These are phyloP conservation scores for Drosophila neotestacea DNA, from an alignment of 2,888 invertebrate genomes.

Conservation along the genomic window DNA sequence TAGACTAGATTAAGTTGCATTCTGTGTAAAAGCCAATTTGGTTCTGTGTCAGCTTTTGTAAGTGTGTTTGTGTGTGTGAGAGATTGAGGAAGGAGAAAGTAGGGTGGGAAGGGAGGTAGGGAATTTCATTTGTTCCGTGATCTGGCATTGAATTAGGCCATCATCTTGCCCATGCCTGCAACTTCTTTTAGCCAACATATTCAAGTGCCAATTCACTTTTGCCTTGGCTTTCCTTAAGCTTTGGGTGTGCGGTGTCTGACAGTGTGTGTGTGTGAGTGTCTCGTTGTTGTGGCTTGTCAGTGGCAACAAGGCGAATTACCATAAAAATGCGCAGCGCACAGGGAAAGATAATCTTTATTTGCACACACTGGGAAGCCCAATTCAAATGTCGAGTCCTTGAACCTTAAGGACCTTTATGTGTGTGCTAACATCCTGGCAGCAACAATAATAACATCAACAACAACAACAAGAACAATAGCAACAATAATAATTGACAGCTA, in stretches of 20 bases:
- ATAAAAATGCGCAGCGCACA: constrained; percentile 71
- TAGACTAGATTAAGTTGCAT: constrained; percentile 20
- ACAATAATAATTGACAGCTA: constrained; percentile 37
- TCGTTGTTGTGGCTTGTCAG: constrained; percentile 28
- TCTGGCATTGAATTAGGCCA: constrained; percentile 67
- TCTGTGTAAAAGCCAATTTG: constrained; percentile 14
- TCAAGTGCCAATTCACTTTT: constrained; percentile 63
- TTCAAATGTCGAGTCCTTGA: constrained; percentile 73
- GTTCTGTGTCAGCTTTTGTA: background rate
- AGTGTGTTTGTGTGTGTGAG: background rate
- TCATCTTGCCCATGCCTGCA: constrained; percentile 12
- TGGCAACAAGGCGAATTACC: constrained; percentile 65
- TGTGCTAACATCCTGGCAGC: background rate
- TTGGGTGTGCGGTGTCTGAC: constrained; percentile 4
- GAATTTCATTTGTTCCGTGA: constrained; percentile 42
- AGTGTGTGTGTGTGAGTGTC: constrained; percentile 2
- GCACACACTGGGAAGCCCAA: constrained; percentile 44
- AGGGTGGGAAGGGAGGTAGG: background rate
- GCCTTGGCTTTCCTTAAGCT: constrained; percentile 28
- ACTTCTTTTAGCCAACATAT: constrained; percentile 24
- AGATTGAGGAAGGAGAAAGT: background rate
- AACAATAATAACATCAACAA: constrained; percentile 22
- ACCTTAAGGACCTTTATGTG: constrained; percentile 59
- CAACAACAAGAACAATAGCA: constrained; percentile 3
- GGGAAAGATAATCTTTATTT: constrained; percentile 77